Evolutionary conservation across 2,888 invertebrate species (phyloP), one percentile per base, ranked within the genome.

Genomic region (Sesamia inferens): DNA sequence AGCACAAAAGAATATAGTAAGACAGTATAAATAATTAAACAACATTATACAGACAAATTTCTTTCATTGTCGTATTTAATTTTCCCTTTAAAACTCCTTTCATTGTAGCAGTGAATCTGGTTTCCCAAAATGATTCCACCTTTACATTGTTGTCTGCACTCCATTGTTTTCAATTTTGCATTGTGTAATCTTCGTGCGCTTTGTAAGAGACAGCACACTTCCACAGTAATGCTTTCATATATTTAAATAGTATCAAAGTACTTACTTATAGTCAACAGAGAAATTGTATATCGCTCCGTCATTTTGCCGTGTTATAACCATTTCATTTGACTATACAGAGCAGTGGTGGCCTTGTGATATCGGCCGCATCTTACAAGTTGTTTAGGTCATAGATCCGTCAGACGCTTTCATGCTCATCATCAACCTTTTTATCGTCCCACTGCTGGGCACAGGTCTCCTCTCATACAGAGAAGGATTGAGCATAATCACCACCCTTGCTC

Each of bases 131-230:
- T 69, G 65, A 69, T 82, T 71, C 57, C 47, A 72, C 75, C 70
- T 76, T 67, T 51, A 70, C 67, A 61, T 62, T 77, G 77, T 81
- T 81, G 76, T 81, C 65, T 81, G 78, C 39, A 47, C 11, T 63
- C 78, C 69, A 78, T 80, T 82, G 76, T 84, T 82, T 83, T 80
- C 73, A 83, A 66, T 62, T 65, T 31, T 63, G 65, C 54, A 69
- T 81, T 78, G 69, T 63, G 47, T 66, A 63, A 66, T 78, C 39
- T 82, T 66, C 47, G 47, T 48, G 47, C 54, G 77, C 57, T 69
- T 65, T 58, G 16, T 48, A 31, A 78, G 47, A 31, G 31, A 31
- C 31, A 31, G 31, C 31, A n/a, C 13, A 13, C 22, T 22, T 51
- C 22, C 44, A 70, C 14, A 31, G 57, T 70, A 10, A 44, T 4